A percentile compares a stretch with the other conserved stretches of the same genome.
phyloP scores from a whole-genome alignment of 2,797 vertebrate genomes.

The Siniperca scherzeri region DNA sequence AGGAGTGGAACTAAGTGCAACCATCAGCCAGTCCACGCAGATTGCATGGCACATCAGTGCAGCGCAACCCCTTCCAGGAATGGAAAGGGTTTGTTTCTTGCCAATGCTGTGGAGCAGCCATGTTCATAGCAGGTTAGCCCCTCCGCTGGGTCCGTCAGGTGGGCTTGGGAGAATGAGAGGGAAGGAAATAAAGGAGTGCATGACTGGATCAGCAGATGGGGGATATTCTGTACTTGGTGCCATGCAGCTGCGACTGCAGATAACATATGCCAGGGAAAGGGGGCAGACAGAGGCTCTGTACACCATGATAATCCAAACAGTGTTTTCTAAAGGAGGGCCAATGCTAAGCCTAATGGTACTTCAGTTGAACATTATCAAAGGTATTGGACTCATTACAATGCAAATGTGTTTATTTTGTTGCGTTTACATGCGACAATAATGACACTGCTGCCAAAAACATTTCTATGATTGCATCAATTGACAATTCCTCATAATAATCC shows the following conservation, averaged over 20 bases:
- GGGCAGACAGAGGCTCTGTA: slow-evolving; percentile 72
- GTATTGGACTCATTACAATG: slow-evolving; percentile 65
- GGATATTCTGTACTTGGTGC: slow-evolving; percentile 75
- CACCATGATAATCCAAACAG: slow-evolving; percentile 75
- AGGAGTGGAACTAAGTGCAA: slow-evolving; percentile 64
- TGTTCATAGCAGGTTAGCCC: slow-evolving; percentile 74
- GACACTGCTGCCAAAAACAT: slow-evolving; percentile 37
- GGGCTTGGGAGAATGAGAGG: slow-evolving; percentile 72
- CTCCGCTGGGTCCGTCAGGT: slow-evolving; percentile 72
- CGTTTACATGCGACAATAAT: slow-evolving; percentile 42
- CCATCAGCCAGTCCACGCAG: slow-evolving; percentile 71
- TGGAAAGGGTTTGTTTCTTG: slow-evolving; percentile 50
- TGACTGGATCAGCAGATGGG: slow-evolving; percentile 78
- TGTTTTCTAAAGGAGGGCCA: slow-evolving; percentile 69
- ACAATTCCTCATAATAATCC: slow-evolving; percentile 47
- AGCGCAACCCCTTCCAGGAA: slow-evolving; percentile 57
- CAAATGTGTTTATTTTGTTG: slow-evolving; percentile 64
- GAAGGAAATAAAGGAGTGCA: slow-evolving; percentile 74
- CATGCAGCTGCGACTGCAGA: slow-evolving; percentile 80
- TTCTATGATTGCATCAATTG: slow-evolving; percentile 46
- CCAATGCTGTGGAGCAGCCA: slow-evolving; percentile 70
- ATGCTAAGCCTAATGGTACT: slow-evolving; percentile 69
- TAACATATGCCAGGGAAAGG: slow-evolving; percentile 78
- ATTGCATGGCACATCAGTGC: slow-evolving; percentile 73
- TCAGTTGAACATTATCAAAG: slow-evolving; percentile 68